phyloP scores from a whole-genome alignment of 2,888 invertebrate genomes.

The Dryocosmus kuriphilus region DNA sequence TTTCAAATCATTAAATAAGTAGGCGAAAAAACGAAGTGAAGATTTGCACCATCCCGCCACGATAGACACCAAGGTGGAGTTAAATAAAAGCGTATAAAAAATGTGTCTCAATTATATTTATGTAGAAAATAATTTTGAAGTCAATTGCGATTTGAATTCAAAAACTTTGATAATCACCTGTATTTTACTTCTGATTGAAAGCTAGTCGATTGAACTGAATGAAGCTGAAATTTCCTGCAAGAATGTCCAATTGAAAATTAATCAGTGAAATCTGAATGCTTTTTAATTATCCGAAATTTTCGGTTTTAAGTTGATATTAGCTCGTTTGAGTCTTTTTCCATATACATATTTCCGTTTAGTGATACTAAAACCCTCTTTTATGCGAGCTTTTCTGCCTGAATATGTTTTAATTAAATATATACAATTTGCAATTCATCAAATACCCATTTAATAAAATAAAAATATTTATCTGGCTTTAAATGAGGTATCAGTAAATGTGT shows the following conservation, averaged over 20 bases:
- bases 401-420: background rate
- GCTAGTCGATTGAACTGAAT: background rate
- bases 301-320: background rate
- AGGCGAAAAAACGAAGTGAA: too few species aligned
- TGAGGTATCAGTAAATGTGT: background rate
- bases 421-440: background rate
- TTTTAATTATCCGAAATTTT: background rate
- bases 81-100: too few species aligned
- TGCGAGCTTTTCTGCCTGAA: background rate
- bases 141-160: too few species aligned
- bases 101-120: too few species aligned
- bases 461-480: background rate
- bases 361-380: background rate
- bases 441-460: background rate
- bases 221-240: background rate
- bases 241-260: background rate
- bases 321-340: background rate
- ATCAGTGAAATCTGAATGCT: background rate
- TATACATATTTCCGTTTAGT: background rate
- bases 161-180: too few species aligned
- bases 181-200: background rate
- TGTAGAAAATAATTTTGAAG: too few species aligned
- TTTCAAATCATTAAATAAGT: too few species aligned
- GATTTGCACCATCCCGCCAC: too few species aligned
- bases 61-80: too few species aligned